Percentiles rank a stretch among this genome's conserved stretches.
Evolutionary conservation across 2,888 invertebrate species (phyloP).

Genomic region (Syrphus vitripennis): DNA sequence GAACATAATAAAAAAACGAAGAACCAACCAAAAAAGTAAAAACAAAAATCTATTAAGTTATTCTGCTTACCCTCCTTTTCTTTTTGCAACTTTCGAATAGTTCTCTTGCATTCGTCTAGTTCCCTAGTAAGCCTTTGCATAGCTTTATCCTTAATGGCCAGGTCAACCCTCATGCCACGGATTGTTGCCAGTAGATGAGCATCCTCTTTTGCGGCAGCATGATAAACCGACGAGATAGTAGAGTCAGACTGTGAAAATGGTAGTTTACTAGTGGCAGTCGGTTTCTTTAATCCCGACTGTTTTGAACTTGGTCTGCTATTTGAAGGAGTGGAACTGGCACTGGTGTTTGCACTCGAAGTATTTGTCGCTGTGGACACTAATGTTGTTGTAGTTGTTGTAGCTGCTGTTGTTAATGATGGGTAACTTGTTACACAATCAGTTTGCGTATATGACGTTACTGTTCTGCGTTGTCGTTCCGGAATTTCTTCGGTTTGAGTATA

Average conservation of each 20-base stretch:
- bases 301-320: slow-evolving; percentile 80
- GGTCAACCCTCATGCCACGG: slow-evolving; percentile 88
- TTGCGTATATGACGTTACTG: slow-evolving; percentile 71
- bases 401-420: slow-evolving; percentile 72
- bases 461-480: slow-evolving; percentile 55
- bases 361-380: slow-evolving; percentile 74
- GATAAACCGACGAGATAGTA: slow-evolving; percentile 76
- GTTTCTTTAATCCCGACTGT: slow-evolving; percentile 82
- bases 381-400: slow-evolving; percentile 72
- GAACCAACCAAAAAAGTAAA: background rate
- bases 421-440: slow-evolving; percentile 73
- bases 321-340: slow-evolving; percentile 80
- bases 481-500: slow-evolving; percentile 80
- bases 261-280: slow-evolving; percentile 80
- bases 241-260: slow-evolving; percentile 83
- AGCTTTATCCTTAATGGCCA: slow-evolving; percentile 88
- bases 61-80: slow-evolving; percentile 85
- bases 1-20: background rate
- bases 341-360: slow-evolving; percentile 80
- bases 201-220: slow-evolving; percentile 85
- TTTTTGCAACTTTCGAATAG: slow-evolving; percentile 88
- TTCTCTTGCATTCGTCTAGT: slow-evolving; percentile 88
- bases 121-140: slow-evolving; percentile 88
- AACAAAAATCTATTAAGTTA: background rate
- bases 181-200: slow-evolving; percentile 90